Base-by-base conservation (phyloP, 1,140 invertebrate species). In the Ericerus pela region DNA sequence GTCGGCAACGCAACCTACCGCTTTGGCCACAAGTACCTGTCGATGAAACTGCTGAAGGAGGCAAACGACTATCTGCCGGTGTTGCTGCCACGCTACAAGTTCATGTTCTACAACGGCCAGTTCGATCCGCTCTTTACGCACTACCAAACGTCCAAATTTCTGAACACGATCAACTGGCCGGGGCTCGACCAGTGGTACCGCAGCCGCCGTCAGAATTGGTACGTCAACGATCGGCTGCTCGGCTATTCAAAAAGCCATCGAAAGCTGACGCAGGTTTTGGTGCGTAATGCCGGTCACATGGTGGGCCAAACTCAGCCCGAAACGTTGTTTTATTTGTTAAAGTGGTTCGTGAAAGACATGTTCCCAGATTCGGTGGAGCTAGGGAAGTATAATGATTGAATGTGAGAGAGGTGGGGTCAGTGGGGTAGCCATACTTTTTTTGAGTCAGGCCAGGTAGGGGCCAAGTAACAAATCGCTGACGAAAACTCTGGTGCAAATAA, bases 101-200 rank as follows among this genome's bases (percentile, higher is more conserved):
- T 83, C 3, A 70, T 85, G 4, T 73, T 85, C 37, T 92, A 89
- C 64, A 88, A 79, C 64, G 62, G 62, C 1, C 85, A 90, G 63
- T 63, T 90, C 38, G 88, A 92, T 64, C 81, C 91, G 16, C 86
- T 89, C 62, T 79, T 88, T 0, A 80, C 85, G 1, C 85, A 87
- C 67, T 80, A 84, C 0, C 62, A 84, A 29, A 88, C 85, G 0
- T 75, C 81, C 38, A 81, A 81, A 59, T 87, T 75, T 24, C 2
- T 47, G 41, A 22, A 2, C 10, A 4, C 20, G 3, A 5, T 24
- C 8, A 12, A 18, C 70, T 58, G 58, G 73, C 1, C 68, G 16
- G 67, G 63, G 2, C 65, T 90, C 0, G 72, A 82, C 31, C 88
- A 86, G 73, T 67, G 72, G 20, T 78, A 76, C 2, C 67, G 76